Base-by-base conservation (phyloP, 1,140 invertebrate genomes). In the Cyphomyrmex costatus region DNA sequence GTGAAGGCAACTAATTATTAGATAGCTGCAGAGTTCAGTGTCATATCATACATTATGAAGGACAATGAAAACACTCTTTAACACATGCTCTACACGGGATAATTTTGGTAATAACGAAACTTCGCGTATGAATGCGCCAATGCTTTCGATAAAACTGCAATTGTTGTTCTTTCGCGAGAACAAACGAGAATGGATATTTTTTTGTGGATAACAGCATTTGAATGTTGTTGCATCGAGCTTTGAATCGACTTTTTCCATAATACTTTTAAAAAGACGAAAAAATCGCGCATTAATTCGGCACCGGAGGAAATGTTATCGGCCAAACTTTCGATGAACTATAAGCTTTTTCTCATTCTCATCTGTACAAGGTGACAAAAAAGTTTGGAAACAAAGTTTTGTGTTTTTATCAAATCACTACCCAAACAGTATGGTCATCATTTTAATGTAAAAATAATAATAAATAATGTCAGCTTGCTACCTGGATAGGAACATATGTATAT, bases 221-320 rank as follows among this genome's bases (percentile, higher is more conserved):
- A 80, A 68, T 53, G 49, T 36, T 53, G 49, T 36, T 12, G 65
- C 4, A 24, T 27, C 14, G 4, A n/a, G 61, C 21, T 56, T 66
- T 6, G 30, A 36, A 51, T 8, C n/a, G 61, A 42, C 16, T 27
- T 12, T 49, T 33, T 42, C 60, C 27, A 21, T n/a, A n/a, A 36
- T 65, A 53, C 12, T 70, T 42, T 51, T 16, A 33, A 33, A 30
- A 46, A 10, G 19, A 16, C 79, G 53, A 83, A 73, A 83, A 68
- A 74, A 73, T 73, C 79, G 68, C 36, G 53, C 68, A 68, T 61
- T 83, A 73, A 83, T 82, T 73, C 79, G 21, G 36, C n/a, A 60
- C 66, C 66, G 53, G 19, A 4, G 53, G 79, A 42, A 83, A 60
- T 21, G 68, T 83, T 83, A 74, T 74, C 79, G 27, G 24, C 1